Evolutionary conservation across 1,140 invertebrate species (phyloP), one percentile per base, ranked within the genome.

Genomic region (Drosophila prosaltans): DNA sequence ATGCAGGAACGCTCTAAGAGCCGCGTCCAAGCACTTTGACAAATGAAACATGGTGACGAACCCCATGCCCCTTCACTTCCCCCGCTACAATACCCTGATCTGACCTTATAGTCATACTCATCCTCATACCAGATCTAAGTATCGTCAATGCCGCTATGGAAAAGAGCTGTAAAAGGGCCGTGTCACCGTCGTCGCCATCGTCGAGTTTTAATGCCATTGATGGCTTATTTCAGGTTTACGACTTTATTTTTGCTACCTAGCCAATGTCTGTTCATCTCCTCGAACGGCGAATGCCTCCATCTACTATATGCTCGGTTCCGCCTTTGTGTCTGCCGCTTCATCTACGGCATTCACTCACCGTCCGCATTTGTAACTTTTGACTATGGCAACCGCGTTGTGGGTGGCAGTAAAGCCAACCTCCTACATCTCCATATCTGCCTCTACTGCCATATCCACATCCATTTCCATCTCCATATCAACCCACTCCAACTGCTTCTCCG

Each of bases 141-240:
- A 48, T 48, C 16, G 45, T 10, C 21, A 54, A 45, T 58, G 21
- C 71, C 21, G 36, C 45, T n/a, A 58, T 75, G 76, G 45, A 58
- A 62, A 67, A 74, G 62, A 72, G 69, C 69, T 72, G 80, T 73
- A 83, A 77, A 89, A 83, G 68, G 70, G 63, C 72, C 67, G 72
- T 71, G 68, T 72, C 66, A 73, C 74, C 84, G 72, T 65, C 84
- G 72, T 65, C 69, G 78, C 66, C 68, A 64, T 70, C 67, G 61
- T 66, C 45, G 73, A 69, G 84, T 83, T 88, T 88, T 89, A 89
- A 90, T 89, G 84, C 80, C 84, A 89, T 90, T 89, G 84, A 89
- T 89, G 84, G 84, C 84, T 89, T 89, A 89, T 89, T 89, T 90
- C 78, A 84, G 85, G 80, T 89, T 89, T 89, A 89, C 84, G 84